Base-by-base conservation (phyloP, 2,888 invertebrate species). In the Orthosia cruda region DNA sequence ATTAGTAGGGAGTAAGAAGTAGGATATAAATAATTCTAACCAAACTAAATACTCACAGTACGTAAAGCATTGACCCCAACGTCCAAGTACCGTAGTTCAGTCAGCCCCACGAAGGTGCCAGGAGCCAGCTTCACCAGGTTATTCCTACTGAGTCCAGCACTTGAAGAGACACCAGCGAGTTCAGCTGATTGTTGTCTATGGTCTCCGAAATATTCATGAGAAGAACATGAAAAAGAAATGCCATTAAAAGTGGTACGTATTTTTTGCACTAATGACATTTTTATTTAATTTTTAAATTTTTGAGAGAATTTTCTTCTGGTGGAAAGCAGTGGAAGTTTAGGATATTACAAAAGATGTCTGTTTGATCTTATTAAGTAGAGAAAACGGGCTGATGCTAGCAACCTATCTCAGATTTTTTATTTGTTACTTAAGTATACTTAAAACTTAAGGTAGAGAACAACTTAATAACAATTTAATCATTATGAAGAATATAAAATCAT, bases 51-150 rank as follows among this genome's bases (percentile, higher is more conserved):
- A 97, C 97, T 97, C 96, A 99, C 99, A 88, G 99, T 99, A 92
- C 99, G 97, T 61, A 99, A 95, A 4, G 98, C 98, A 92, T 99
- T 99, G 50, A 99, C 98, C 81, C 99, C 98, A 18, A 99, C 97
- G 90, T 99, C 98, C 83, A 99, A 97, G 89, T 98, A 98, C 72
- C 97, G 97, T 23, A 26, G 26, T 26, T 26, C 26, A 26, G 26
- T 26, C 26, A 26, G 26, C 26, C 26, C 26, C 26, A 26, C 97
- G 92, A 99, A 99, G 1, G 98, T 98, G 76, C 98, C 98, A 0
- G 98, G 98, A 0, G 98, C 97, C 68, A 99, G 97, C 84, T 98
- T 98, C 15, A 98, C 98, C 20, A 99, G 97, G 89, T 98, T 98
- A 92, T 99, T 99, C 81, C n/a, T n/a, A n/a, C n/a, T n/a, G n/a